These are phyloP conservation scores for Sitta europaea DNA, from an alignment of 2,113 vertebrate genomes.

Conservation along the genomic window DNA sequence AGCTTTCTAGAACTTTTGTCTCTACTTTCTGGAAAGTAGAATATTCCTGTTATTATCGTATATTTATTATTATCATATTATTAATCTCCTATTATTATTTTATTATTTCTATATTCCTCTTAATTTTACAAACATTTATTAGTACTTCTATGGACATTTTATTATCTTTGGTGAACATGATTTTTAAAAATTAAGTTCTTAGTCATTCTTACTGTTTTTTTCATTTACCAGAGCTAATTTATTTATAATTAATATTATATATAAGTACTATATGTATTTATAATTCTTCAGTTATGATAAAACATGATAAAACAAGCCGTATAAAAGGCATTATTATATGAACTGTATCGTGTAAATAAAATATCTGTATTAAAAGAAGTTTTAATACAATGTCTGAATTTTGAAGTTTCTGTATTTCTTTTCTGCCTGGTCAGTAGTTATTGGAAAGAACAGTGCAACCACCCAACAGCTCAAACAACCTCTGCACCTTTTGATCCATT, in stretches of 20 bases:
- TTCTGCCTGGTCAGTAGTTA: background rate
- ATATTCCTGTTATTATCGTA: background rate
- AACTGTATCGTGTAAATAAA: background rate
- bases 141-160: background rate
- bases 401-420: background rate
- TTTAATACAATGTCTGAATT: background rate
- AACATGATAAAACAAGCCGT: background rate
- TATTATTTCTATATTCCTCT: background rate
- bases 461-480: background rate
- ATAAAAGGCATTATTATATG: background rate
- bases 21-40: background rate
- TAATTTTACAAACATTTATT: background rate
- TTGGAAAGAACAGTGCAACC: background rate
- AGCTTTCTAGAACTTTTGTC: background rate
- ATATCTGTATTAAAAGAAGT: background rate
- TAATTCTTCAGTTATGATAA: accelerated
- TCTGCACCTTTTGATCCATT: background rate
- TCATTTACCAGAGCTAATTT: background rate
- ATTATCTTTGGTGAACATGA: accelerated
- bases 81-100: no score
- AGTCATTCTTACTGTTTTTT: background rate
- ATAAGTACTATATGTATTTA: no score
- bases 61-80: background rate
- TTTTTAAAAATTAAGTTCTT: background rate
- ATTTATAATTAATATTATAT: no score